Conservation (phyloP, 2,113 vertebrate species). For the Sturnira hondurensis region DNA sequence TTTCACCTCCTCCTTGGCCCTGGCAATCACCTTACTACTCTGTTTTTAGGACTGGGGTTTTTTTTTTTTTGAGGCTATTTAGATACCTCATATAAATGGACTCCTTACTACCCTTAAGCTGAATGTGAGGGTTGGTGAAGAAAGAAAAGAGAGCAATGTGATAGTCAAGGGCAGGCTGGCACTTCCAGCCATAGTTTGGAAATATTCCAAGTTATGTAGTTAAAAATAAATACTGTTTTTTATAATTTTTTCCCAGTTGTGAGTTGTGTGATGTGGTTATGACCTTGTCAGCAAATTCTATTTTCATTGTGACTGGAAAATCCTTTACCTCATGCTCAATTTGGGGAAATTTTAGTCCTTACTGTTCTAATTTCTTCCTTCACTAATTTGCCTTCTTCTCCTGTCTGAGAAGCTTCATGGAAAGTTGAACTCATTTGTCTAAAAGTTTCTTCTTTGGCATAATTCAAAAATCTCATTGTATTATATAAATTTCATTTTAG, state of each 20-base stretch:
- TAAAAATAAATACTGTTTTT: slow-evolving; percentile 47
- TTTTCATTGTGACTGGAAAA: slow-evolving; percentile 60
- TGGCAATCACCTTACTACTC: not conserved
- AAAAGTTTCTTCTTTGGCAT: not conserved
- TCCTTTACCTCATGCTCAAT: slow-evolving; percentile 29
- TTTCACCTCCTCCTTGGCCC: not conserved
- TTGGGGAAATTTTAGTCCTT: slow-evolving; percentile 15
- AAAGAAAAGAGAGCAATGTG: not conserved
- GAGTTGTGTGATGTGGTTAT: slow-evolving; percentile 27
- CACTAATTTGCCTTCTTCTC: not conserved
- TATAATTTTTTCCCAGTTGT: slow-evolving; percentile 23
- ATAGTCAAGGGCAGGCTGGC: not conserved
- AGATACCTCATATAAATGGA: not conserved
- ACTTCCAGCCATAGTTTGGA: slow-evolving; percentile 48
- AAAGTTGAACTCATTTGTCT: slow-evolving; percentile 28
- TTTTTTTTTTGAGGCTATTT: not conserved
- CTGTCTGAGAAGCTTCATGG: not conserved
- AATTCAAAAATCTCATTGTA: not conserved
- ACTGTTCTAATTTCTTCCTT: slow-evolving; percentile 28
- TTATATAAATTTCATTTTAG: not conserved
- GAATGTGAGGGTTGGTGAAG: not conserved
- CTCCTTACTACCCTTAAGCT: not conserved
- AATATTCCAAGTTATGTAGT: not conserved
- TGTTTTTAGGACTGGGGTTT: not conserved
- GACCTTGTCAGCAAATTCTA: slow-evolving; percentile 67